These are phyloP conservation scores for Apotomis turbidana DNA, from an alignment of 2,888 invertebrate species.

Conservation along the genomic window DNA sequence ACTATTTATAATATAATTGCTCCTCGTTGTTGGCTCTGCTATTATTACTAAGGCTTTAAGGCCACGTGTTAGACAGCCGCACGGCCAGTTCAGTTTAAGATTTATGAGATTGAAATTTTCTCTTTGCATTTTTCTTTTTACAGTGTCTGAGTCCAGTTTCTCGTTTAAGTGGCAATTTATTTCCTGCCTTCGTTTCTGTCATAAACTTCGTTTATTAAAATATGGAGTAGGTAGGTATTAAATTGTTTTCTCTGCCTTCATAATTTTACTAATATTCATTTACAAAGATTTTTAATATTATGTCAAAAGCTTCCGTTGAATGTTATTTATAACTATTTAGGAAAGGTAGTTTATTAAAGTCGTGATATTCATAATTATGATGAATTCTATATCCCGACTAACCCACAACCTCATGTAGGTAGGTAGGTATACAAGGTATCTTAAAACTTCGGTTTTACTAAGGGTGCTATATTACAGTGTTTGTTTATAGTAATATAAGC, in stretches of 20 bases:
- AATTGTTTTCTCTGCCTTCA: slow-evolving; percentile 13
- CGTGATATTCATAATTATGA: no score
- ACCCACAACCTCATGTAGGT: no score
- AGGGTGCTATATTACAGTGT: not conserved
- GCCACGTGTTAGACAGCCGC: slow-evolving; percentile 29
- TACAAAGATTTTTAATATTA: not conserved
- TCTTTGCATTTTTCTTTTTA: slow-evolving; percentile 31
- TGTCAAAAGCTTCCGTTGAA: not conserved
- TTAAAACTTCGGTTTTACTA: not conserved
- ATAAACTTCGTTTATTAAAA: slow-evolving; percentile 44
- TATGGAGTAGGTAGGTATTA: slow-evolving; percentile 31
- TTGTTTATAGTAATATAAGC: slow-evolving; percentile 2
- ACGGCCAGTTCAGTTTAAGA: slow-evolving; percentile 31
- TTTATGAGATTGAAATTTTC: slow-evolving; percentile 39
- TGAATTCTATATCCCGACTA: no score
- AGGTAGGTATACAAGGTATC: no score
- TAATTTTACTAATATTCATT: slow-evolving; percentile 2
- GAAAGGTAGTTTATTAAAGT: no score
- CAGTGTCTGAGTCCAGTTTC: slow-evolving; percentile 40
- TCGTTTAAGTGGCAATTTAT: slow-evolving; percentile 43
- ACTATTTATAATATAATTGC: not conserved
- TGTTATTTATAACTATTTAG: no score
- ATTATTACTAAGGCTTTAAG: slow-evolving; percentile 15
- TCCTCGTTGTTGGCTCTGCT: not conserved
- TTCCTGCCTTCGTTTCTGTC: slow-evolving; percentile 41